Evolutionary conservation across 2,113 vertebrate species (phyloP), one percentile per base, ranked within the genome.

Genomic region (Irena cyanogastra): DNA sequence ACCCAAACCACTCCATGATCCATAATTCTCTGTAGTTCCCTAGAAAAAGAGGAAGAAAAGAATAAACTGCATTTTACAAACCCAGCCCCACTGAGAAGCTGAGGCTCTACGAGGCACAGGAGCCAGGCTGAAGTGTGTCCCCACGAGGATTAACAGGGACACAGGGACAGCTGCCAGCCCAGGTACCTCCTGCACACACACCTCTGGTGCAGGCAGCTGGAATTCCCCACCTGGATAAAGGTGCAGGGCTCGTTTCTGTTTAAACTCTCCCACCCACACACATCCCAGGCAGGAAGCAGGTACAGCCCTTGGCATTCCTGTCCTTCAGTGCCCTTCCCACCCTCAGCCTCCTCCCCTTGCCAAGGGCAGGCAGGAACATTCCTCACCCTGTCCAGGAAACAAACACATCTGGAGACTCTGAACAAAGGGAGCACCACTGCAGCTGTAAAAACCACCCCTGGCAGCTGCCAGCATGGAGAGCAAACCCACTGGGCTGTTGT

Each of bases 251-350:
- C 42, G 3, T 10, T 23, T 35, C 44, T 44, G 5, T 41, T 76
- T 60, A 12, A 84, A 11, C n/a, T 71, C 80, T 60, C 17, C 61
- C 57, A 82, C n/a, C 53, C 75, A 44, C 70, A 35, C 56, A 56
- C 19, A 21, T 64, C 35, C 18, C 10, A 30, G 23, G 65, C 31
- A 83, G 45, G 22, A 72, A 70, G n/a, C 21, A 41, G 60, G 81
- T 14, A 35, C 50, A 95, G 21, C 27, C 44, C 59, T 57, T 31
- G 63, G 52, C 19, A 22, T 28, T 61, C 74, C 77, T 15, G 64
- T 27, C 96, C 93, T 96, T 87, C 89, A 61, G 3, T 0, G 89
- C 52, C 89, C 91, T 94, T 89, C 92, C 92, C 60, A 83, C 30
- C 42, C 2, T 4, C 37, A 39, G 77, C 87, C 93, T 93, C 95